Conservation (phyloP, 1,140 invertebrate genomes). For the Neodiprion virginianus region DNA sequence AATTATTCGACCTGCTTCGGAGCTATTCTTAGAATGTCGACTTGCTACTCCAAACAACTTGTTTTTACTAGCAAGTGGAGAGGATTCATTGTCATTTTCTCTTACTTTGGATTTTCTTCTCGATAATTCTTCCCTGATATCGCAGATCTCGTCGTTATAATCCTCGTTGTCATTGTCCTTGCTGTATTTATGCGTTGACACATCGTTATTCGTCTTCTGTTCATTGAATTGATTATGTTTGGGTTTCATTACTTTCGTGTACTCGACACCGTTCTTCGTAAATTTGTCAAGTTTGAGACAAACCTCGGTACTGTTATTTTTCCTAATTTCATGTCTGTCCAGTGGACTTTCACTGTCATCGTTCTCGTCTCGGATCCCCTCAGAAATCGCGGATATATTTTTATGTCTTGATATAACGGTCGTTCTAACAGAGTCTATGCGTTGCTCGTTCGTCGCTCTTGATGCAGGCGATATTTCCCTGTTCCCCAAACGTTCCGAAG, state of each 20-base stretch:
- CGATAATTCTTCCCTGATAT: conserved; percentile 32
- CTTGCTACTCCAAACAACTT: neutral
- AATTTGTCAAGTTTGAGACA: conserved; percentile 23
- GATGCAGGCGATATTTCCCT: neutral
- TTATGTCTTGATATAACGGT: conserved; percentile 32
- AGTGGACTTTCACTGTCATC: neutral
- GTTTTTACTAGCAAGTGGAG: neutral
- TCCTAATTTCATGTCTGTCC: neutral
- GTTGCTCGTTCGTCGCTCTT: neutral
- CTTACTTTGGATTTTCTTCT: conserved; percentile 24
- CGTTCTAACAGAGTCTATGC: conserved; percentile 26
- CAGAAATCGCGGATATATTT: conserved; percentile 37
- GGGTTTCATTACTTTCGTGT: conserved; percentile 60
- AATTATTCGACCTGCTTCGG: conserved; percentile 27
- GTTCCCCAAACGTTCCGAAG: neutral
- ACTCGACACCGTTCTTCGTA: conserved; percentile 43
- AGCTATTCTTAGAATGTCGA: conserved; percentile 23
- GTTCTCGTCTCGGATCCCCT: conserved; percentile 10
- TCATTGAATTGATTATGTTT: conserved; percentile 44
- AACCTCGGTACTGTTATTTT: neutral
- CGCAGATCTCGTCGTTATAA: conserved; percentile 34
- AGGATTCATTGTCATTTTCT: neutral
- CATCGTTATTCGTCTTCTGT: conserved; percentile 52
- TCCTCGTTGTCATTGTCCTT: conserved; percentile 27
- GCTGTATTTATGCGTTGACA: conserved; percentile 53